Evolutionary conservation across 30 jellyfish, hydroid and myxozoan genomes (phyloP).

Genomic region (Pseudorhiza aurosa): DNA sequence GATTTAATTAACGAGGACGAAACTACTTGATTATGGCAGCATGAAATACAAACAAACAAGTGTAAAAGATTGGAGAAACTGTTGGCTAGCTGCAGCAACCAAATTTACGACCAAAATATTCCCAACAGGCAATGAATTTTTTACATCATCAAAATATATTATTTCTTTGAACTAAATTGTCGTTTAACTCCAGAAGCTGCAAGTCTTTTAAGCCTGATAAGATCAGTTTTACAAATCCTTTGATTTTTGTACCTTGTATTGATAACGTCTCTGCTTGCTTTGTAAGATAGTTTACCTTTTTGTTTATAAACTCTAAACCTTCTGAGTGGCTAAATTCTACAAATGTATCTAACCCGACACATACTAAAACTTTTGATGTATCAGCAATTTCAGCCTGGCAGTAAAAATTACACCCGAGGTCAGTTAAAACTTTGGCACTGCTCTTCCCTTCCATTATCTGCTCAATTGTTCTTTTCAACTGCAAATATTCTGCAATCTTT

Average conservation of each 20-base stretch:
- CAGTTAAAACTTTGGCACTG: slow-evolving; percentile 65
- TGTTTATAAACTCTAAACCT: slow-evolving; percentile 59
- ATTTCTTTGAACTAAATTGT: not conserved
- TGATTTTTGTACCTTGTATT: slow-evolving; percentile 75
- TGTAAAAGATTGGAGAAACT: too few species aligned
- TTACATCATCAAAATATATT: not conserved
- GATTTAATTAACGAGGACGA: too few species aligned
- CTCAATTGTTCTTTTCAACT: slow-evolving; percentile 64
- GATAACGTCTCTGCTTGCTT: slow-evolving; percentile 65
- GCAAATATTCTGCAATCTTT: slow-evolving; percentile 79
- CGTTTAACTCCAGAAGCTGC: slow-evolving; percentile 56
- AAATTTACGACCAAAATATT: too few species aligned
- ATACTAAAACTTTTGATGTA: slow-evolving; percentile 46
- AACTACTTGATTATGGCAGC: too few species aligned
- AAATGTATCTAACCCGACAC: slow-evolving; percentile 87
- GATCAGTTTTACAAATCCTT: slow-evolving; percentile 81
- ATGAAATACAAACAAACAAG: too few species aligned
- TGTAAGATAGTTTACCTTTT: slow-evolving; percentile 62
- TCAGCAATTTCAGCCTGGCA: slow-evolving; percentile 83
- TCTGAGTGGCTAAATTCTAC: slow-evolving; percentile 88
- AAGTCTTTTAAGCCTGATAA: slow-evolving; percentile 77
- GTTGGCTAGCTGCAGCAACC: too few species aligned
- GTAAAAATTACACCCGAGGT: slow-evolving; percentile 90
- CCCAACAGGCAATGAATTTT: too few species aligned
- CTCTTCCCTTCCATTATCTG: slow-evolving; percentile 11